phyloP scores from a whole-genome alignment of 2,797 vertebrate species.

The Arnoldichthys spilopterus region DNA sequence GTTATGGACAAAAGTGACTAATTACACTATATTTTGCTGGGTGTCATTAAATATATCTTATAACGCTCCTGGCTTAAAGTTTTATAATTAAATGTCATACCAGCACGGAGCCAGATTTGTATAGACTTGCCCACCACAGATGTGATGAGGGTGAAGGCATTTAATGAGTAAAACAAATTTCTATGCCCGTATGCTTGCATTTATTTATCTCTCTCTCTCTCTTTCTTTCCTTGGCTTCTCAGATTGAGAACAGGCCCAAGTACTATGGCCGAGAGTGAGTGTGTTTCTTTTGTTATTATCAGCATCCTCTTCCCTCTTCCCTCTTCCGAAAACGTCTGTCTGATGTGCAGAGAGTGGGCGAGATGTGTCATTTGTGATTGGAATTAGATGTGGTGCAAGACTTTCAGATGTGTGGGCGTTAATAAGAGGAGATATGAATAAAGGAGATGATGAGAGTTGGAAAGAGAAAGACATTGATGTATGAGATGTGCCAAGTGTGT shows the following conservation, averaged over 20 bases:
- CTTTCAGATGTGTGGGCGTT: constrained; percentile 41
- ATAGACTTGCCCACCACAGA: constrained; percentile 7
- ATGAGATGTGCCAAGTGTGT: constrained; percentile 15
- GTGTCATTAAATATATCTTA: neutral
- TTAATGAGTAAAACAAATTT: constrained; percentile 7
- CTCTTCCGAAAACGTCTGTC: constrained; percentile 5
- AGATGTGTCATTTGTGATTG: constrained; percentile 51
- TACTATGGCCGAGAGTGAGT: constrained; percentile 99
- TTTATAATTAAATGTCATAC: neutral
- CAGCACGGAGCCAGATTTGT: constrained; percentile 9
- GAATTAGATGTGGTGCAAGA: constrained; percentile 44
- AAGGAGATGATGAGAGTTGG: neutral
- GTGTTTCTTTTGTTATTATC: constrained; percentile 62
- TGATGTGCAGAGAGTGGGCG: constrained; percentile 27
- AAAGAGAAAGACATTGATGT: constrained; percentile 21
- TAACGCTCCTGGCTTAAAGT: neutral
- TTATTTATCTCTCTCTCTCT: constrained; percentile 12
- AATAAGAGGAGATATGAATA: constrained; percentile 12
- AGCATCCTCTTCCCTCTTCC: constrained; percentile 15
- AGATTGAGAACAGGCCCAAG: constrained; percentile 97
- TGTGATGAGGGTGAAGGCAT: constrained; percentile 6
- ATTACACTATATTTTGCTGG: neutral
- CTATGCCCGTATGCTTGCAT: neutral
- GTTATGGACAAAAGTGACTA: neutral
- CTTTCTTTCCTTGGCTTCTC: constrained; percentile 49